Evolutionary conservation across 2,113 vertebrate species (phyloP).

Genomic region (Pterocles gutturalis): DNA sequence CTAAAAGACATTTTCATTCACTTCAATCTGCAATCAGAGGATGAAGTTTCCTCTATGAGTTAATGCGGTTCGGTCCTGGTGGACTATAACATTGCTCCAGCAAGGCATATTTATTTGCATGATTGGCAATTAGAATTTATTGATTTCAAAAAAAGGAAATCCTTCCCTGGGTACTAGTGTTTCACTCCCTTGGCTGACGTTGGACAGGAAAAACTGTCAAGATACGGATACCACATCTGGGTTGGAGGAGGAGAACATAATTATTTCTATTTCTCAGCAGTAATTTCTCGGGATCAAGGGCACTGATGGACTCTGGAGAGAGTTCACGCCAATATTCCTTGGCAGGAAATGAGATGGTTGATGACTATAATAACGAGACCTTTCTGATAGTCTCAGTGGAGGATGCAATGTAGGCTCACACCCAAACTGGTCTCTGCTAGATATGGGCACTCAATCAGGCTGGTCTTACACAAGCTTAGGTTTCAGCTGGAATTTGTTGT

Average conservation of each 20-base stretch:
- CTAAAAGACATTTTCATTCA: slow-evolving; percentile 37
- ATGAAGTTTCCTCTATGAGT: slow-evolving; percentile 56
- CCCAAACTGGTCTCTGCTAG: not conserved
- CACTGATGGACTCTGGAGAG: slow-evolving; percentile 70
- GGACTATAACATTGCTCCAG: slow-evolving; percentile 48
- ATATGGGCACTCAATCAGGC: not conserved
- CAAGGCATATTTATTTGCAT: slow-evolving; percentile 68
- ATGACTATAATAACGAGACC: slow-evolving; percentile 55
- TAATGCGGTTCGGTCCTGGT: not conserved
- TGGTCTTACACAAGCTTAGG: not conserved
- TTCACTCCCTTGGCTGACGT: slow-evolving; percentile 44
- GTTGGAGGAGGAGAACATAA: slow-evolving; percentile 55
- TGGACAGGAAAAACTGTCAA: slow-evolving; percentile 63
- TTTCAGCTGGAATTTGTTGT: not conserved
- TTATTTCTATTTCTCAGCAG: slow-evolving; percentile 71
- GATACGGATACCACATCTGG: slow-evolving; percentile 60
- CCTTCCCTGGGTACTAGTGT: slow-evolving; percentile 56
- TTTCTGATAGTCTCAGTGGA: slow-evolving; percentile 57
- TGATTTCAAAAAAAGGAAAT: slow-evolving; percentile 72
- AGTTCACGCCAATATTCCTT: slow-evolving; percentile 46
- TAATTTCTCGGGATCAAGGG: slow-evolving; percentile 68
- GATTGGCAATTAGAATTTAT: slow-evolving; percentile 73
- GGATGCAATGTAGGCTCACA: slow-evolving; percentile 1
- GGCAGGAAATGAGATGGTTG: slow-evolving; percentile 63
- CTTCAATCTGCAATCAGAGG: slow-evolving; percentile 5